phyloP scores from a whole-genome alignment of 2,888 invertebrate species.

The Drosophila melanosoma region DNA sequence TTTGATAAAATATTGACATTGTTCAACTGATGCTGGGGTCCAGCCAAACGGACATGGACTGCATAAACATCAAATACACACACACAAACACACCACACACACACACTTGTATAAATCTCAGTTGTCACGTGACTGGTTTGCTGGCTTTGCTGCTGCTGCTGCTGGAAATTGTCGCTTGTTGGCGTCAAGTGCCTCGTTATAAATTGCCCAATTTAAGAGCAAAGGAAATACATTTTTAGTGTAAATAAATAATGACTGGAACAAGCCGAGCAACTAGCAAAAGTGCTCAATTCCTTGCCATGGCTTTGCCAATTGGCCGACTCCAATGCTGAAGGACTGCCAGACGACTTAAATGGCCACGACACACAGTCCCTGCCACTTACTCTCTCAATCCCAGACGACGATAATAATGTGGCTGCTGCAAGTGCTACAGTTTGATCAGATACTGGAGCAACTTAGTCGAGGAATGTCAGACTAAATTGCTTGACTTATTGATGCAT shows the following conservation, averaged over 20 bases:
- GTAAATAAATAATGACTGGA: constrained; percentile 79
- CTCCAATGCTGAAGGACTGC: constrained; percentile 42
- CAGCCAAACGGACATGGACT: constrained; percentile 67
- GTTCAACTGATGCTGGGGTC: constrained; percentile 75
- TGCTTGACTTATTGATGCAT: background rate
- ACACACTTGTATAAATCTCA: constrained; percentile 51
- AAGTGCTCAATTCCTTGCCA: constrained; percentile 46
- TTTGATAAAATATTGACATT: constrained; percentile 81
- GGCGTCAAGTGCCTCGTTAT: constrained; percentile 80
- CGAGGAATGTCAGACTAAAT: background rate
- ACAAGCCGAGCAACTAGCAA: constrained; percentile 43
- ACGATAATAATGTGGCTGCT: constrained; percentile 8
- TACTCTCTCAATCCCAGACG: constrained; percentile 3
- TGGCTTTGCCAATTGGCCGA: constrained; percentile 49
- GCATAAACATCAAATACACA: constrained; percentile 34
- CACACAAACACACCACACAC: constrained; percentile 5
- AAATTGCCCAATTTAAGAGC: constrained; percentile 77
- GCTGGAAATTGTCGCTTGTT: constrained; percentile 42
- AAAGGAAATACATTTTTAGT: constrained; percentile 78
- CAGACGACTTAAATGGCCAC: constrained; percentile 35
- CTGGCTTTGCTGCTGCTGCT: constrained; percentile 3
- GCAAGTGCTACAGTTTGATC: constrained; percentile 14
- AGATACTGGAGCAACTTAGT: background rate
- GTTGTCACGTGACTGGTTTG: constrained; percentile 64
- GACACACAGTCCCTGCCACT: constrained; percentile 7